Base-by-base conservation (phyloP, 2,797 vertebrate species). In the Anabacerthia variegaticeps region DNA sequence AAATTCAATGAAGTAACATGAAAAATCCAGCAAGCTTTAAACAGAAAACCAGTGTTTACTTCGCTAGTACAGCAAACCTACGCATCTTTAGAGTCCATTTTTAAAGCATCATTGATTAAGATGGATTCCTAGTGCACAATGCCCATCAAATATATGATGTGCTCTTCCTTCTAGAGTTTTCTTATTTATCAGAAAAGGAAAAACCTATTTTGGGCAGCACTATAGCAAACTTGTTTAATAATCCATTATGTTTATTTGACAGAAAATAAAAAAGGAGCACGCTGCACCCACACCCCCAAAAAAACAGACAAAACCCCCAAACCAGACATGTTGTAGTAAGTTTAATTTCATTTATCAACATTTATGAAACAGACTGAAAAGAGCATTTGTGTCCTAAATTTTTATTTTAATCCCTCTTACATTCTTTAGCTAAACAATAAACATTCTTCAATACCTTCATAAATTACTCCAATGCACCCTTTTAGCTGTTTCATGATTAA, bases 361-460 rank as follows among this genome's bases (percentile, higher is more conserved):
- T 88, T 66, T 81, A 52, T 43, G 76, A 62, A 51, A 65, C 2
- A 84, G 12, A 39, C 46, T 62, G 24, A 66, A 69, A 96, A 88
- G 56, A 30, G 0, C 1, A 14, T 58, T 22, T 5, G 17, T 73
- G 7, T 68, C 30, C 63, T 92, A 58, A 69, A 28, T n/a, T 83
- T 46, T 46, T 46, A 46, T 46, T 46, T 88, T 74, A 69, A 30
- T 82, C 23, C 14, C 3, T 26, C 19, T 82, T 39, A 27, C 1
- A 72, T 67, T 90, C 9, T 36, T 91, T 46, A 93, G 14, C 62
- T 93, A 93, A 97, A 72, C 87, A 93, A 82, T 74, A 76, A 96
- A 71, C 49, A 82, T 4, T 72, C 26, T 85, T 6, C 4, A 82
- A 21, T 12, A 67, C 5, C 4, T 91, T 78, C 9, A 67, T 85